These are phyloP conservation scores for Eubucco bourcierii DNA, from an alignment of 2,113 vertebrate genomes.

Conservation along the genomic window DNA sequence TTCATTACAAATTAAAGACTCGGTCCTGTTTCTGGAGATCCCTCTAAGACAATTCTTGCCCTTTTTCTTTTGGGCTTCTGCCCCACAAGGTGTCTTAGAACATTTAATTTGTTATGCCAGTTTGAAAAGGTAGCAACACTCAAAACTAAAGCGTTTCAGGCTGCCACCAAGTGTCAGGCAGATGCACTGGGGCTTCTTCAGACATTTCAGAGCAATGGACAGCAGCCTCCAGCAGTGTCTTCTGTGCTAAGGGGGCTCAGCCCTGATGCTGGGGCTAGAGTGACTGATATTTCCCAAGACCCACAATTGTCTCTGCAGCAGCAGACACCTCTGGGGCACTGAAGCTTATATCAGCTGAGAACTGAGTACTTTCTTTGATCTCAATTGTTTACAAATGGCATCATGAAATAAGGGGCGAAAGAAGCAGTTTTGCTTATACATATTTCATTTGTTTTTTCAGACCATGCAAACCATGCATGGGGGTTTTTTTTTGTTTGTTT, in stretches of 20 bases:
- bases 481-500: background rate
- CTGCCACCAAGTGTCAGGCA: background rate
- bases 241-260: rapidly evolving
- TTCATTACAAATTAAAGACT: background rate
- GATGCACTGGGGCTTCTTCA: rapidly evolving
- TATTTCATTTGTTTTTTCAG: background rate
- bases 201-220: background rate
- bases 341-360: background rate
- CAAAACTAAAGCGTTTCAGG: background rate
- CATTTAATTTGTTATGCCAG: background rate
- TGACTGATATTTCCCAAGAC: background rate
- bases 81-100: rapidly evolving
- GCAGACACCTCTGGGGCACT: too few relatives aligned
- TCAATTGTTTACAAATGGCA: background rate
- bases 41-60: background rate
- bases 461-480: background rate
- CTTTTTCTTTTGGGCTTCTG: background rate
- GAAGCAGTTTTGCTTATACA: background rate
- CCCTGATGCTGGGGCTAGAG: background rate
- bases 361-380: background rate
- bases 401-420: background rate
- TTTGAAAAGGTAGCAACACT: background rate
- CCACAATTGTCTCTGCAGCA: rapidly evolving
- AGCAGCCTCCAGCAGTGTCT: rapidly evolving
- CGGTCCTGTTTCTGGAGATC: background rate